Conservation (phyloP, 2,113 vertebrate species). For the cat (Felis catus) region F.catus_Fca126_mat1.0 CM031418.1:89834001-89834500, state of each 20-base stretch:
- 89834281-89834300: neutral
- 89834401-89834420: neutral
- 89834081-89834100: rapidly evolving
- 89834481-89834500: neutral
- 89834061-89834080: neutral
- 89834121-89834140: neutral
- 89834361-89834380: neutral
- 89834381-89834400: neutral
- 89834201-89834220: neutral
- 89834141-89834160: neutral
- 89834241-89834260: neutral
- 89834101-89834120: neutral
- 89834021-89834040: neutral
- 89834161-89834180: neutral
- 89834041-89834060: neutral
- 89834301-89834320: too few relatives aligned
- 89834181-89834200: neutral
- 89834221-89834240: neutral
- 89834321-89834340: neutral
- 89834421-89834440: neutral
- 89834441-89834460: neutral
- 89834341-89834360: neutral
- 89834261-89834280: neutral
- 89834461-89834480: neutral
- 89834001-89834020: neutral